A percentile compares a stretch with the other conserved stretches of the same genome.
Evolutionary conservation across 2,888 invertebrate genomes (phyloP).

Genomic region (Orgyia antiqua): DNA sequence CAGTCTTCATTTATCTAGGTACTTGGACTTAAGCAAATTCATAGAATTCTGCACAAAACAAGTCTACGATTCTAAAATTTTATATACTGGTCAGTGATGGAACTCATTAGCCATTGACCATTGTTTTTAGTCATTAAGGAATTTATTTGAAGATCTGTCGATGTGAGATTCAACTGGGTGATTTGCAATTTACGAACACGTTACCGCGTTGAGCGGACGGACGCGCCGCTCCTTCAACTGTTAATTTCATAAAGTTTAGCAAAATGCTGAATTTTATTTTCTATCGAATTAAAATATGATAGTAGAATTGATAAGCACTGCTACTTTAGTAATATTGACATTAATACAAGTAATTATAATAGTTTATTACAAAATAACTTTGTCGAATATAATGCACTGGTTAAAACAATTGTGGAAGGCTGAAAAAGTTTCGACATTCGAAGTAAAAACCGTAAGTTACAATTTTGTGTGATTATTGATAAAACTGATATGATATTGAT

Average conservation of each 20-base stretch:
- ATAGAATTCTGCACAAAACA: no score
- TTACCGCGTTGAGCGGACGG: conserved; percentile 6
- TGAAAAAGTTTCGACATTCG: conserved; percentile 7
- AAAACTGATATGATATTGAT: no score
- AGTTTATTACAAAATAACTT: conserved; percentile 10
- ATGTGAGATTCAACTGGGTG: conserved; percentile 6
- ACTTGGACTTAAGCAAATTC: no score
- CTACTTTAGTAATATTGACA: conserved; percentile 8
- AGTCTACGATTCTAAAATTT: no score
- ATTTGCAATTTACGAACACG: conserved; percentile 21
- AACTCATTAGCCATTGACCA: no score
- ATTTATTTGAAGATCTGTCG: no score
- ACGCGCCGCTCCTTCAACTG: neutral
- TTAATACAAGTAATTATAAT: conserved; percentile 12
- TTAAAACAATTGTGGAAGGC: conserved; percentile 14
- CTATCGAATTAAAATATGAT: conserved; percentile 11
- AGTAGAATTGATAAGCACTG: conserved; percentile 8
- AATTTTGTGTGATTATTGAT: neutral
- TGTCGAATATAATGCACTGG: conserved; percentile 21
- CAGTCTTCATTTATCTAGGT: no score
- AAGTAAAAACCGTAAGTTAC: conserved; percentile 15
- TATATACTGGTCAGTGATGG: no score
- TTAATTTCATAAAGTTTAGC: no score
- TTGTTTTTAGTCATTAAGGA: no score
- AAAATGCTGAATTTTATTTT: no score